These are phyloP conservation scores for Anoplolepis gracilipes DNA, from an alignment of 1,140 invertebrate species.

Conservation along the genomic window DNA sequence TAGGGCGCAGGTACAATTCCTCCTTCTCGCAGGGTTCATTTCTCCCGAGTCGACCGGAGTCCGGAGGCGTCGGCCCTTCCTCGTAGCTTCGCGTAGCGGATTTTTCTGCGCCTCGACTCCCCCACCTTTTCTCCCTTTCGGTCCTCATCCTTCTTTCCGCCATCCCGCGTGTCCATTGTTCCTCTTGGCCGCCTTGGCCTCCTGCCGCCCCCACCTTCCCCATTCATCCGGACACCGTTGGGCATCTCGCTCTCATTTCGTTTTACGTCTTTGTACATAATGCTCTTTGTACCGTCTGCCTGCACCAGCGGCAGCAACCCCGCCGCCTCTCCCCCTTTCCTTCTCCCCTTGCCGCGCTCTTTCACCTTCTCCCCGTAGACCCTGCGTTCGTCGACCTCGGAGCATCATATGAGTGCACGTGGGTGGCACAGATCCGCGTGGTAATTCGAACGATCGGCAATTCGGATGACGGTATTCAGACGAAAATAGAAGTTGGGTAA, in stretches of 20 bases:
- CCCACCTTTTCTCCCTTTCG: background rate
- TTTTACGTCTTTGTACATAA: constrained; percentile 82
- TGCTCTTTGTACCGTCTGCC: constrained; percentile 80
- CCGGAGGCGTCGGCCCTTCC: constrained; percentile 58
- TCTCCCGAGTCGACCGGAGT: constrained; percentile 52
- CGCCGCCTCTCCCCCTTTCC: constrained; percentile 33
- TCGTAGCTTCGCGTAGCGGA: constrained; percentile 38
- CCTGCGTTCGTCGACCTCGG: constrained; percentile 75
- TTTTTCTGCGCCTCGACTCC: constrained; percentile 55
- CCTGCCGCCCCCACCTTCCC: constrained; percentile 65
- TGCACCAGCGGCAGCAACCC: constrained; percentile 55
- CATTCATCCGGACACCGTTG: constrained; percentile 78
- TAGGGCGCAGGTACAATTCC: constrained; percentile 51
- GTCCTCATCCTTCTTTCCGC: constrained; percentile 27
- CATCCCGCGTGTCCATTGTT: constrained; percentile 51
- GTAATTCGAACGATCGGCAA: constrained; percentile 42
- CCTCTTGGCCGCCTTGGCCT: constrained; percentile 34
- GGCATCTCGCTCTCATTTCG: constrained; percentile 81
- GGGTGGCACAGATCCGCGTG: constrained; percentile 69
- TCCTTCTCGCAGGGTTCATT: constrained; percentile 46
- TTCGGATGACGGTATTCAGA: background rate
- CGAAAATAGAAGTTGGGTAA: background rate
- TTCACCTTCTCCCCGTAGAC: constrained; percentile 54
- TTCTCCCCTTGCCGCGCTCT: constrained; percentile 39
- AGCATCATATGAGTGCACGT: constrained; percentile 72